Conservation (phyloP, 2,888 invertebrate genomes). For the Beris chalybata region DNA sequence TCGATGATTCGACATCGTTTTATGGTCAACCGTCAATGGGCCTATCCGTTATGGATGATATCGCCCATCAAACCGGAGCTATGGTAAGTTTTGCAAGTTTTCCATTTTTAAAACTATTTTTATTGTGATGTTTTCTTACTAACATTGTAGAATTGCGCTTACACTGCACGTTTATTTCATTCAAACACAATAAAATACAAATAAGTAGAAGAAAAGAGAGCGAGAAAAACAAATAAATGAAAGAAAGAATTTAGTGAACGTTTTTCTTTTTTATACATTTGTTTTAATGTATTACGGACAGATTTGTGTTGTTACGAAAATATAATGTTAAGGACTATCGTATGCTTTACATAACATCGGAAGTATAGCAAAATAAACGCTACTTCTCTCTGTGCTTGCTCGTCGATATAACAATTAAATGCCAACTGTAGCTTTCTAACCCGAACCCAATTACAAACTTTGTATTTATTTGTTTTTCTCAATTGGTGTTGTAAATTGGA, state of each 20-base stretch:
- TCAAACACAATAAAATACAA: slow-evolving; percentile 3
- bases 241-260: background rate
- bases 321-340: too few species aligned
- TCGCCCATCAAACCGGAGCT: slow-evolving; percentile 56
- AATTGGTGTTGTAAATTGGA: slow-evolving; percentile 25
- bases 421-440: too few species aligned
- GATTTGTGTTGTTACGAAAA: too few species aligned
- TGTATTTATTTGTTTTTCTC: slow-evolving; percentile 31
- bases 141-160: background rate
- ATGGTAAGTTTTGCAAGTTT: slow-evolving; percentile 56
- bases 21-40: slow-evolving; percentile 59
- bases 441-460: background rate
- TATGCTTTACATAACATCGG: too few species aligned
- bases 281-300: too few species aligned
- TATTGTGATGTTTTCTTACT: too few species aligned
- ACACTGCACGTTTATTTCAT: background rate
- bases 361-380: too few species aligned
- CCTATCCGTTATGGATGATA: slow-evolving; percentile 61
- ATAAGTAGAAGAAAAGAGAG: background rate
- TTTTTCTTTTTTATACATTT: too few species aligned
- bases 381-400: too few species aligned
- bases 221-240: slow-evolving; percentile 29
- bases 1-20: slow-evolving; percentile 53
- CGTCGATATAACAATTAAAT: too few species aligned
- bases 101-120: background rate